phyloP scores from a whole-genome alignment of 2,888 invertebrate species.

The Endotricha flammealis region DNA sequence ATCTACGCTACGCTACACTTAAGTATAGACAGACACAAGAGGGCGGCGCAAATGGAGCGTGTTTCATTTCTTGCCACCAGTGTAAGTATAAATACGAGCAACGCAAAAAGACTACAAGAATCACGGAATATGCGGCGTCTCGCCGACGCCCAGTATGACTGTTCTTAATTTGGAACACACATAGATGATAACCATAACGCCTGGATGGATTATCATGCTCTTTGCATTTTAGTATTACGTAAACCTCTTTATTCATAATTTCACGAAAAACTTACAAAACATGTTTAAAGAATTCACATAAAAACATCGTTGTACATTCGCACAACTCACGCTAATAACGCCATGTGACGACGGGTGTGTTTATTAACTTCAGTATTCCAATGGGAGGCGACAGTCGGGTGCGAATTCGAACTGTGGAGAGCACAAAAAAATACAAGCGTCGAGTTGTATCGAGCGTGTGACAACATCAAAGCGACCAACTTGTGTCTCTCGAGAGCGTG shows the following conservation, averaged over 20 bases:
- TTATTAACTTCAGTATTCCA: slow-evolving; percentile 13
- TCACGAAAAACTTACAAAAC: too few species aligned
- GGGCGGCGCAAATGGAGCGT: slow-evolving; percentile 57
- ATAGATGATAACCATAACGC: background rate
- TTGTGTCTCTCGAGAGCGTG: slow-evolving; percentile 31
- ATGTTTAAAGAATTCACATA: too few species aligned
- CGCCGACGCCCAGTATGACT: slow-evolving; percentile 11
- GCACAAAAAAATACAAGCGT: slow-evolving; percentile 20
- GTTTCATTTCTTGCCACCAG: slow-evolving; percentile 50
- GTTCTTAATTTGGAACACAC: slow-evolving; percentile 17
- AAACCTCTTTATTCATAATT: too few species aligned
- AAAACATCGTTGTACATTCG: too few species aligned
- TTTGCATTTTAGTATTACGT: too few species aligned
- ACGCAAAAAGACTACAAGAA: slow-evolving; percentile 57
- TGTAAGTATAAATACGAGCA: slow-evolving; percentile 39
- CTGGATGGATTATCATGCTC: slow-evolving; percentile 5
- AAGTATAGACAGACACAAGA: slow-evolving; percentile 32
- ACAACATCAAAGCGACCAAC: slow-evolving; percentile 15
- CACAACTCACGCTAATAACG: background rate
- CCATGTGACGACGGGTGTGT: background rate
- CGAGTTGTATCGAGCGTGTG: slow-evolving; percentile 9
- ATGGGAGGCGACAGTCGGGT: slow-evolving; percentile 18
- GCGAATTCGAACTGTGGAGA: slow-evolving; percentile 12
- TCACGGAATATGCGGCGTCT: slow-evolving; percentile 47
- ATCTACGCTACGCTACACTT: slow-evolving; percentile 16